phyloP scores from a whole-genome alignment of 2,888 invertebrate species.

The Orthosia incerta region DNA sequence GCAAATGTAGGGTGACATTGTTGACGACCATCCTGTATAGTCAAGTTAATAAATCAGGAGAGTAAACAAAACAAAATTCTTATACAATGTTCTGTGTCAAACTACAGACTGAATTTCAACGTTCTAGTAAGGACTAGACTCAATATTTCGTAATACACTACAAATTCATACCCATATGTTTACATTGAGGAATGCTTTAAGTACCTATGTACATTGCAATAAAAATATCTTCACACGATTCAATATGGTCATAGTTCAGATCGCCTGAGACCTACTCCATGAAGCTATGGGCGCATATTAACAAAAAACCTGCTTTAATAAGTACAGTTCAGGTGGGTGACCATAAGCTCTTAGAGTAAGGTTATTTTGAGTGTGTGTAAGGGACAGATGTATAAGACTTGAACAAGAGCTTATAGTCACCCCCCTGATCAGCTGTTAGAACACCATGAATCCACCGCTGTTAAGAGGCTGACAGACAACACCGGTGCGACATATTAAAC shows the following conservation, averaged over 20 bases:
- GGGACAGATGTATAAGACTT: no score
- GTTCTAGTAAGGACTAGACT: neutral
- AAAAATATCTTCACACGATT: neutral
- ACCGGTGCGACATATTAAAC: neutral
- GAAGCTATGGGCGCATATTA: neutral
- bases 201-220: no score
- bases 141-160: no score
- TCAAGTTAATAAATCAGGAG: neutral
- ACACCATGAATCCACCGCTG: neutral
- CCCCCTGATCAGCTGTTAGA: no score
- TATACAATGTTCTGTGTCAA: neutral
- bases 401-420: no score
- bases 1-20: conserved; percentile 1
- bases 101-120: neutral
- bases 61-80: neutral
- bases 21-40: neutral
- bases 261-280: neutral
- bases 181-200: no score
- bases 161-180: no score
- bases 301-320: no score
- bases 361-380: no score
- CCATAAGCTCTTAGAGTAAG: no score
- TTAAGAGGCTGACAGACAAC: neutral
- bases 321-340: no score
- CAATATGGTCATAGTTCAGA: neutral